Conservation (phyloP, 2,888 invertebrate species). For the Aleiodes testaceus region DNA sequence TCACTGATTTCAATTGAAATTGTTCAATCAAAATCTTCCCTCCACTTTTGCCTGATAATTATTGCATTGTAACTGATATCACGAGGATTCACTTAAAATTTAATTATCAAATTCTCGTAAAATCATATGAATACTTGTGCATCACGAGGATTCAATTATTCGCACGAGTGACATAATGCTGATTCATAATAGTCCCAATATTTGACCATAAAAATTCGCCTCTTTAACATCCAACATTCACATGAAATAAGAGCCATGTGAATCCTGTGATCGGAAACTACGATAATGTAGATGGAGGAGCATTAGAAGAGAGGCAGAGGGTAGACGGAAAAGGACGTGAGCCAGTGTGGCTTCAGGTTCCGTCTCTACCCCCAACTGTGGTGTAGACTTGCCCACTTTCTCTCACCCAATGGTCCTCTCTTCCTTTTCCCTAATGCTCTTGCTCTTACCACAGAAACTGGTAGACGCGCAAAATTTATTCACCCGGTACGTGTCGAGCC, state of each 20-base stretch:
- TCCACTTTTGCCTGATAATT: neutral
- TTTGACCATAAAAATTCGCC: neutral
- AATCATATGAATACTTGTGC: too few relatives aligned
- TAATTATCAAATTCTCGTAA: too few relatives aligned
- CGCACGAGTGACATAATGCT: neutral
- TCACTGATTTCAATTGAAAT: slow-evolving; percentile 9
- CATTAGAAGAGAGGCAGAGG: slow-evolving; percentile 29
- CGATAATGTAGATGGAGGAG: slow-evolving; percentile 35
- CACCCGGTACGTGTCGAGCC: slow-evolving; percentile 43
- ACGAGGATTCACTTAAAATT: neutral
- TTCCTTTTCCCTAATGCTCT: slow-evolving; percentile 19
- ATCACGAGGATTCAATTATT: too few relatives aligned
- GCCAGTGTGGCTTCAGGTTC: slow-evolving; percentile 27
- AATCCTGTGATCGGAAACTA: slow-evolving; percentile 45
- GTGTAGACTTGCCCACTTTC: slow-evolving; percentile 31
- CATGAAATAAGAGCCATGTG: slow-evolving; percentile 11
- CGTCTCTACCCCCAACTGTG: slow-evolving; percentile 32
- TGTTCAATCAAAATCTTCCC: neutral
- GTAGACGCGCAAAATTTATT: slow-evolving; percentile 47
- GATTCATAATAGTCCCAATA: slow-evolving; percentile 5
- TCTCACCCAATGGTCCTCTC: slow-evolving; percentile 24
- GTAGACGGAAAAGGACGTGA: slow-evolving; percentile 32
- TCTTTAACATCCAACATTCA: slow-evolving; percentile 4
- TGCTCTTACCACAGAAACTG: slow-evolving; percentile 33
- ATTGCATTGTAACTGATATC: neutral